phyloP scores from a whole-genome alignment of 1,140 invertebrate species.

The Drosophila simulans region DNA sequence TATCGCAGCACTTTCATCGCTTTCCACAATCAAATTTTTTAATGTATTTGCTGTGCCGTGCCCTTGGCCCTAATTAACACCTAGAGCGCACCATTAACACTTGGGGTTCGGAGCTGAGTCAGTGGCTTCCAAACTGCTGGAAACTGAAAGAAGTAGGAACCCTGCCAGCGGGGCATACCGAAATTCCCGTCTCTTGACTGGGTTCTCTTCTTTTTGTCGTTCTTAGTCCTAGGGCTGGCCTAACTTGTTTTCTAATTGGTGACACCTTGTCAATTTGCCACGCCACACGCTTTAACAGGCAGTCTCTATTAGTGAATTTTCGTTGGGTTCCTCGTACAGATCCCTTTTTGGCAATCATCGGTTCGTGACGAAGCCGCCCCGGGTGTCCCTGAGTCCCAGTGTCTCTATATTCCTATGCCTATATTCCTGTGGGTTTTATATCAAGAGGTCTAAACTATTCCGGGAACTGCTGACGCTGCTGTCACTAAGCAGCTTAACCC shows the following conservation, averaged over 20 bases:
- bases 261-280: constrained; percentile 79
- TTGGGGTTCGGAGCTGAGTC: constrained; percentile 52
- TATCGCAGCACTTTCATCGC: constrained; percentile 79
- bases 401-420: background rate
- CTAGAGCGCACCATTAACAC: constrained; percentile 72
- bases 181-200: constrained; percentile 13
- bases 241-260: constrained; percentile 82
- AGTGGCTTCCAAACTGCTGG: constrained; percentile 63
- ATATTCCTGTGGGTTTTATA: constrained; percentile 77
- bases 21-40: constrained; percentile 57
- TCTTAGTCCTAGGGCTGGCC: constrained; percentile 20
- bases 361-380: constrained; percentile 55
- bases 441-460: constrained; percentile 78
- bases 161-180: constrained; percentile 39
- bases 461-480: constrained; percentile 41
- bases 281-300: constrained; percentile 76
- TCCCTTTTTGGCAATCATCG: constrained; percentile 64
- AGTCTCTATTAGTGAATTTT: constrained; percentile 61
- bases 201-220: constrained; percentile 9
- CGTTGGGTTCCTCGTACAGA: constrained; percentile 35
- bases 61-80: constrained; percentile 79
- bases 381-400: constrained; percentile 47
- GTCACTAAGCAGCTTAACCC: constrained; percentile 68
- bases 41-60: constrained; percentile 39
- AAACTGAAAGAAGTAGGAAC: constrained; percentile 5